phyloP scores from a whole-genome alignment of 1,140 invertebrate species.

The Neodiprion lecontei region DNA sequence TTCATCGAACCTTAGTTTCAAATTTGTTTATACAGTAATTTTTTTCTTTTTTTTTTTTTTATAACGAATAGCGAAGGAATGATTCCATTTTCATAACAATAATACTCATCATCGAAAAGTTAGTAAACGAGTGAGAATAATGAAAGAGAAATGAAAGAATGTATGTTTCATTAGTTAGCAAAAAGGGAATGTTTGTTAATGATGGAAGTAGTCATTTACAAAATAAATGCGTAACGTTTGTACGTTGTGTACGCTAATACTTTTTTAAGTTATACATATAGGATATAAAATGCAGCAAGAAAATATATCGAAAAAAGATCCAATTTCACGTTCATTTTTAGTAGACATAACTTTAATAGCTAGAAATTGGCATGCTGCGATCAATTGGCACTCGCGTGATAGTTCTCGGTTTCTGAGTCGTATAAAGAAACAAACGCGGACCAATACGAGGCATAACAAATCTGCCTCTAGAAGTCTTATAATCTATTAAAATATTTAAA shows the following conservation, averaged over 20 bases:
- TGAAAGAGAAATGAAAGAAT: neutral
- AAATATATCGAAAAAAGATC: too few relatives aligned
- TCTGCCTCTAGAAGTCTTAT: conserved; percentile 28
- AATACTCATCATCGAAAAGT: neutral
- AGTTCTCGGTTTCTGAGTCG: neutral
- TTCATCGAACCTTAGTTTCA: conserved; percentile 4
- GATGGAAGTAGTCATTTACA: neutral
- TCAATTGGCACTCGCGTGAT: neutral
- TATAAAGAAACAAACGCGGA: neutral
- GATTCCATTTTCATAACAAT: neutral
- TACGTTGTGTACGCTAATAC: conserved; percentile 2
- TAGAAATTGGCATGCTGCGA: conserved; percentile 1
- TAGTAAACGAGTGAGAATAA: neutral
- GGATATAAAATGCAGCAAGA: too few relatives aligned
- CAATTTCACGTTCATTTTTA: neutral
- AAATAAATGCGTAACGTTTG: neutral
- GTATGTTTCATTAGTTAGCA: neutral
- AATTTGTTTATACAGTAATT: neutral
- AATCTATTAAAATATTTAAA: conserved; percentile 44
- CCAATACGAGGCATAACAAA: neutral
- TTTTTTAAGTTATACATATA: neutral
- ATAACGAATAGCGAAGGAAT: neutral
- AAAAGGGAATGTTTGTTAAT: neutral
- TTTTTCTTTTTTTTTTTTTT: neutral
- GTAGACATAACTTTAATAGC: neutral